Evolutionary conservation across 2,113 vertebrate genomes (phyloP).

Genomic region (Craseonycteris thonglongyai): DNA sequence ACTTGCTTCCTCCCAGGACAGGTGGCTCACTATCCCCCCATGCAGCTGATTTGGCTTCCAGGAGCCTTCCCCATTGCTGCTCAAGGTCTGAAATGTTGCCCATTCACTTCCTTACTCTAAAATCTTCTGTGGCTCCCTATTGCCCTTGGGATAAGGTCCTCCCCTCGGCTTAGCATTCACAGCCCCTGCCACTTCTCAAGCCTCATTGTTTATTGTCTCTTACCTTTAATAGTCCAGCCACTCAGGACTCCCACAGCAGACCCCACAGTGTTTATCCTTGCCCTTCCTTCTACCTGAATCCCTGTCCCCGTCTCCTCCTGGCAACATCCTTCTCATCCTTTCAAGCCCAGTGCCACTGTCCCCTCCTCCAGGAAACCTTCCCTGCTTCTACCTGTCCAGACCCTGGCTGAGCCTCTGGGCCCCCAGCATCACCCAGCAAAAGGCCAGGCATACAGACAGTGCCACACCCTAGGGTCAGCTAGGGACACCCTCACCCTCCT

Average conservation of each 20-base stretch:
- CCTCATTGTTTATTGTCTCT: background rate
- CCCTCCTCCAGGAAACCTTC: background rate
- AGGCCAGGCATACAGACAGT: background rate
- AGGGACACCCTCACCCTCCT: conserved; percentile 2
- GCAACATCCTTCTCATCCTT: background rate
- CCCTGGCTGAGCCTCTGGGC: background rate
- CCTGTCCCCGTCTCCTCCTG: background rate
- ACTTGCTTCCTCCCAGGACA: background rate
- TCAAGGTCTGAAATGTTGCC: background rate
- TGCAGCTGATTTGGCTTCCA: background rate
- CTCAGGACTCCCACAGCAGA: background rate
- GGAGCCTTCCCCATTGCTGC: background rate
- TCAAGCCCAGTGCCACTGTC: background rate
- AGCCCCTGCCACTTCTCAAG: background rate
- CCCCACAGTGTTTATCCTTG: fast-evolving
- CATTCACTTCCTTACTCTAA: background rate
- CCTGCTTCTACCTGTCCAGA: background rate
- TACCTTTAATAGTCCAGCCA: background rate
- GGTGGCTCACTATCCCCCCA: background rate
- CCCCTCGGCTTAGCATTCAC: background rate
- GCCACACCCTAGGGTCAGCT: conserved; percentile 18
- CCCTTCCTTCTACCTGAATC: background rate
- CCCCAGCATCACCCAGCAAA: background rate
- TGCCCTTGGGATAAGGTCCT: background rate
- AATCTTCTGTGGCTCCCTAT: background rate